These are phyloP conservation scores for Bergia puertoricense DNA, from an alignment of 92 coral and sea anemone species.

Conservation along the genomic window DNA sequence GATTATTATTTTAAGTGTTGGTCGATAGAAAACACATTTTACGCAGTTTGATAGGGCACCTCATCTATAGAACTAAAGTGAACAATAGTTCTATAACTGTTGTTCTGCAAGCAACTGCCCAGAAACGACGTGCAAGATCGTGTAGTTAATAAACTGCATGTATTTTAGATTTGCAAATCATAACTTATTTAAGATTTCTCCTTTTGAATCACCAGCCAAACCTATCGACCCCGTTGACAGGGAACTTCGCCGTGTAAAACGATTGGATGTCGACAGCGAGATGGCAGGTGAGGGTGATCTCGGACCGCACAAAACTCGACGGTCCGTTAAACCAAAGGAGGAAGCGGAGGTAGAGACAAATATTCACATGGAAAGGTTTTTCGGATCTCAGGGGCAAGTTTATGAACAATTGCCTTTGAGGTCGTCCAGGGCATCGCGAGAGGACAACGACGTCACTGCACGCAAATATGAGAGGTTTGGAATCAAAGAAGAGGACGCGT, in stretches of 20 bases:
- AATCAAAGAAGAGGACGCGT: slow-evolving; percentile 9
- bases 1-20: no score
- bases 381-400: neutral
- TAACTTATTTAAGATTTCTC: no score
- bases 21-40: no score
- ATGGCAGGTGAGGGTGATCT: slow-evolving; percentile 22
- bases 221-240: slow-evolving; percentile 26
- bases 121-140: no score
- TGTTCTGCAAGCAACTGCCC: no score
- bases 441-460: slow-evolving; percentile 80
- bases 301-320: slow-evolving; percentile 25
- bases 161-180: no score
- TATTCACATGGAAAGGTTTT: slow-evolving; percentile 32
- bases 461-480: slow-evolving; percentile 67
- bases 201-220: slow-evolving; percentile 17
- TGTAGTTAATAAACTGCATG: no score
- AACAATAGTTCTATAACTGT: no score
- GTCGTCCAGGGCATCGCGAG: slow-evolving; percentile 83
- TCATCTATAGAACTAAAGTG: no score
- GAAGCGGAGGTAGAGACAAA: neutral
- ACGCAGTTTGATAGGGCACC: no score
- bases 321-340: neutral
- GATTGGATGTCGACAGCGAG: slow-evolving; percentile 11
- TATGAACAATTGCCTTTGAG: slow-evolving; percentile 30
- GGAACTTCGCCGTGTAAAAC: slow-evolving; percentile 28